Percentiles rank a stretch among this genome's conserved stretches.
These are phyloP conservation scores for Sericinus montela DNA, from an alignment of 2,888 invertebrate species.

Conservation along the genomic window DNA sequence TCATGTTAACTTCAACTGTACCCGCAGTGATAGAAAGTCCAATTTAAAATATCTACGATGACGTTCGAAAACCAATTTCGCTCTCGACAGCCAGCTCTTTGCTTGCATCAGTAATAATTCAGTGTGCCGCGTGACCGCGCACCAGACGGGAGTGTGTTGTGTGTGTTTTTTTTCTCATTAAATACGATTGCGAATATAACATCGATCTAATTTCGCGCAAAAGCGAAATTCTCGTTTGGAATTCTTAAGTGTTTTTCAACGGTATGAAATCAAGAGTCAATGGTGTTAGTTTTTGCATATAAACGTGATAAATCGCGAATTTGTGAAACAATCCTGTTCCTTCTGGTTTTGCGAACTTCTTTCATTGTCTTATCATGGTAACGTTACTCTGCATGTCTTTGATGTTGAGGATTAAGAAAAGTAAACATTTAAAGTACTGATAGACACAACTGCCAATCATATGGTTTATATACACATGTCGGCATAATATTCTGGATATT, in stretches of 20 bases:
- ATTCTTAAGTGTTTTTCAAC: constrained; percentile 8
- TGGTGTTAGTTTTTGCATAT: constrained; percentile 6
- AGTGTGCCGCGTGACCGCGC: constrained; percentile 67
- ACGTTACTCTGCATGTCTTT: constrained; percentile 1
- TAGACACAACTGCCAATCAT: neutral
- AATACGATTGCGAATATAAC: constrained; percentile 13
- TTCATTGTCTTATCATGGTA: constrained; percentile 15
- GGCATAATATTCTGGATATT: neutral
- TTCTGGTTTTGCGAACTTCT: constrained; percentile 12
- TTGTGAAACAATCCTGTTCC: constrained; percentile 4
- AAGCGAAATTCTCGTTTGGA: constrained; percentile 1
- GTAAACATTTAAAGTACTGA: neutral
- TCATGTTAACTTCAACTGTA: constrained; percentile 42
- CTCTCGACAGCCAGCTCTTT: constrained; percentile 58
- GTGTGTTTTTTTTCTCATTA: constrained; percentile 7
- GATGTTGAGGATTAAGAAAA: neutral
- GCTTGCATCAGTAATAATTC: constrained; percentile 58
- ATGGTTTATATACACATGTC: neutral
- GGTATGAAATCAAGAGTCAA: neutral
- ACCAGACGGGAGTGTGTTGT: constrained; percentile 41
- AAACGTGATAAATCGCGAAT: constrained; percentile 7
- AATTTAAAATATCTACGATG: constrained; percentile 32
- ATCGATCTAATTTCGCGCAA: constrained; percentile 5
- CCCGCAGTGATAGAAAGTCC: constrained; percentile 34
- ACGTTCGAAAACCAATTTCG: constrained; percentile 66